Evolutionary conservation across 2,113 vertebrate genomes (phyloP).

Genomic region (Lepisosteus oculatus): DNA sequence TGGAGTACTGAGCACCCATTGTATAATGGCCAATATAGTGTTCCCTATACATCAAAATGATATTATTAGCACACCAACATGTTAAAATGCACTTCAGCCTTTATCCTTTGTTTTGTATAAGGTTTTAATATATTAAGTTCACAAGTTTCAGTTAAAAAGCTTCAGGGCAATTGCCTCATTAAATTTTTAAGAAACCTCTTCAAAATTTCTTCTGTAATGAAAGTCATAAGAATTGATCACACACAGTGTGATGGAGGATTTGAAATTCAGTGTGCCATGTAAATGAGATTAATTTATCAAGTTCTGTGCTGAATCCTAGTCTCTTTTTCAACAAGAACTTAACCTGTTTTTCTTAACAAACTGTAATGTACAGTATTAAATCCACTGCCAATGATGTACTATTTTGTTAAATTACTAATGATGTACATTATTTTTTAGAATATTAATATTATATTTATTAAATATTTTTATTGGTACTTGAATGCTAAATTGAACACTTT

Average conservation of each 20-base stretch:
- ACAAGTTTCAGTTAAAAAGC: conserved; percentile 1
- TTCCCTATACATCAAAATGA: conserved; percentile 3
- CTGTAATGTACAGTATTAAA: too few species aligned
- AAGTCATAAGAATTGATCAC: conserved; percentile 26
- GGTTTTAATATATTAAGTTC: not conserved
- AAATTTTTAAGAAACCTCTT: not conserved
- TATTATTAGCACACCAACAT: conserved; percentile 6
- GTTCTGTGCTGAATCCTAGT: too few species aligned
- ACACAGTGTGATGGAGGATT: not conserved
- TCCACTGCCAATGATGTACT: too few species aligned
- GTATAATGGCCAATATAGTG: not conserved
- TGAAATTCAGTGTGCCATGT: too few species aligned
- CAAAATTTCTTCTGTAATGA: conserved; percentile 21
- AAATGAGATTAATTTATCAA: too few species aligned
- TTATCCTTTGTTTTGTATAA: not conserved
- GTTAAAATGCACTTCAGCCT: not conserved
- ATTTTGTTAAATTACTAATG: too few species aligned
- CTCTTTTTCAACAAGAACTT: too few species aligned
- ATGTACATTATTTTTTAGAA: too few species aligned
- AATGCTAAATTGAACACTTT: too few species aligned
- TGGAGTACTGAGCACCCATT: not conserved
- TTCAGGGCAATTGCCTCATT: conserved; percentile 18
- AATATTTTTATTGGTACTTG: too few species aligned
- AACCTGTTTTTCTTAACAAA: too few species aligned
- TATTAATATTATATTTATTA: too few species aligned